Percentiles rank a stretch among this genome's conserved stretches.
Conservation (phyloP, 2,797 vertebrate genomes). For the Hozukius guyotensis region DNA sequence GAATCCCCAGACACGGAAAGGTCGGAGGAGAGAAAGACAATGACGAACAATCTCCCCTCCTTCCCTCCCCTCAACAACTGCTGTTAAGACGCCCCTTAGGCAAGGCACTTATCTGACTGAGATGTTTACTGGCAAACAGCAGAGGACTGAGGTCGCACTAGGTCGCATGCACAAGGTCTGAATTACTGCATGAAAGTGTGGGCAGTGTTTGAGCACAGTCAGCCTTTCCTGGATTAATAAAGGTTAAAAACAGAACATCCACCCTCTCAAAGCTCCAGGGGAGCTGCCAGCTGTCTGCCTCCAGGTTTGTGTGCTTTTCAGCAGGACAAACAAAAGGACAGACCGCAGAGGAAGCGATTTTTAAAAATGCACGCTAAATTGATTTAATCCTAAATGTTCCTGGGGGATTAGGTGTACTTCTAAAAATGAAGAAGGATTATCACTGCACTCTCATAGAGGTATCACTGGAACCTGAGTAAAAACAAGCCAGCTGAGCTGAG, state of each 20-base stretch:
- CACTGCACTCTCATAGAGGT: slow-evolving; percentile 14
- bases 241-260: slow-evolving; percentile 48
- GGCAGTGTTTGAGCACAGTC: slow-evolving; percentile 6
- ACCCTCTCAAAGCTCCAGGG: slow-evolving; percentile 12
- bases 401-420: slow-evolving; percentile 41
- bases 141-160: neutral
- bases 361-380: slow-evolving; percentile 44
- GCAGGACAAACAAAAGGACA: slow-evolving; percentile 45
- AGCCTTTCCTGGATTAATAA: slow-evolving; percentile 41
- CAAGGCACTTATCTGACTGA: neutral
- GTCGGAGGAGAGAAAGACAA: slow-evolving; percentile 2
- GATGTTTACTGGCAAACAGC: too few relatives aligned
- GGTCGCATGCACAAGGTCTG: neutral
- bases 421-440: slow-evolving; percentile 50
- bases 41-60: neutral
- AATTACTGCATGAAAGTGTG: slow-evolving; percentile 5
- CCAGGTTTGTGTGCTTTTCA: slow-evolving; percentile 36
- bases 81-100: neutral
- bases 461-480: slow-evolving; percentile 14
- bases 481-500: neutral
- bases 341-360: slow-evolving; percentile 32
- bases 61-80: neutral
- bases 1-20: neutral
- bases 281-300: slow-evolving; percentile 52
- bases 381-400: slow-evolving; percentile 61